A percentile compares a stretch with the other conserved stretches of the same genome.
Evolutionary conservation across 1,140 invertebrate genomes (phyloP).

Genomic region (Bilobella aurantiaca): DNA sequence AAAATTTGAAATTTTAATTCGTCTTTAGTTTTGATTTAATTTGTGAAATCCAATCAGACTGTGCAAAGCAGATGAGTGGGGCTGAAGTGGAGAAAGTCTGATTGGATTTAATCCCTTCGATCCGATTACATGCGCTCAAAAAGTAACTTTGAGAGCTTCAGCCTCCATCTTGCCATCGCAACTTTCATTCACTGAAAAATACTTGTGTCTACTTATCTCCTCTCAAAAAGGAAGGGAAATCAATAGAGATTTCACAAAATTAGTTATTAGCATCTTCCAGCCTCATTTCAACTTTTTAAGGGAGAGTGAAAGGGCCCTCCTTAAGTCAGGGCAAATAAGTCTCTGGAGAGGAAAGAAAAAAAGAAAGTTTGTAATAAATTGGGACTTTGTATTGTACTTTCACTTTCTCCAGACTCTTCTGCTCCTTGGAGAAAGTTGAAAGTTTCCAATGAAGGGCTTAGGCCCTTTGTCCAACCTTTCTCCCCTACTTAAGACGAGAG

Average conservation of each 20-base stretch:
- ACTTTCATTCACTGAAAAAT: not conserved
- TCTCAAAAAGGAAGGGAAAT: constrained; percentile 1
- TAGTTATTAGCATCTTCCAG: constrained; percentile 6
- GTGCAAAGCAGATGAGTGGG: not conserved
- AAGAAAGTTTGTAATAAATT: constrained; percentile 4
- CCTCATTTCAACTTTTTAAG: not conserved
- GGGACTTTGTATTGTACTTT: constrained; percentile 5
- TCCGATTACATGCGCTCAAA: not conserved
- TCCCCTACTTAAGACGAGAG: no score
- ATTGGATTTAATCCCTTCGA: not conserved
- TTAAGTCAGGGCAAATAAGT: constrained; percentile 5
- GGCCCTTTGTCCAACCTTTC: no score
- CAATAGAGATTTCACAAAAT: constrained; percentile 8
- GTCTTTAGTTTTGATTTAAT: no score
- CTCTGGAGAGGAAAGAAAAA: not conserved
- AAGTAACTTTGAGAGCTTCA: not conserved
- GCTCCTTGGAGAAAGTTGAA: not conserved
- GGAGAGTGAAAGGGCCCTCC: not conserved
- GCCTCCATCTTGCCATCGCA: not conserved
- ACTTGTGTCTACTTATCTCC: not conserved
- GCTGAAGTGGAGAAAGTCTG: not conserved
- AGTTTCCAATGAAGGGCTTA: no score
- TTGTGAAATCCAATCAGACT: not conserved
- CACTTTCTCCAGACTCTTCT: not conserved
- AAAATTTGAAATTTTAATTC: no score